Conservation (phyloP, 1,140 invertebrate genomes). For the Sminthurinus signatus region DNA sequence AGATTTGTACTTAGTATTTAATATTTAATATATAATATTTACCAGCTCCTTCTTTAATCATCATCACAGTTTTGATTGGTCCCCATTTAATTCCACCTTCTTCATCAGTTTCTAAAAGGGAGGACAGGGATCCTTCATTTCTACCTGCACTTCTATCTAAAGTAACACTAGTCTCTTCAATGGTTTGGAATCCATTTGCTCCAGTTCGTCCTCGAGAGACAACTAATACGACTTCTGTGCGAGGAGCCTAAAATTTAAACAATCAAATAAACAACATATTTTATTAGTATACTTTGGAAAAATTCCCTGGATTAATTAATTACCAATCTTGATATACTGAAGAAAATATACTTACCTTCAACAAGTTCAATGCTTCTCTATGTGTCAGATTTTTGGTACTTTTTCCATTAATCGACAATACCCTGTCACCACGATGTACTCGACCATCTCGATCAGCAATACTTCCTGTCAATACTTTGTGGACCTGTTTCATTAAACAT, state of each 20-base stretch:
- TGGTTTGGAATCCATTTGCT: conserved; percentile 38
- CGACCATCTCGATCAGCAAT: conserved; percentile 76
- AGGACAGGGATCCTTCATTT: conserved; percentile 24
- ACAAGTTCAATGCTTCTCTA: conserved; percentile 70
- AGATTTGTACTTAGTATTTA: too few species aligned
- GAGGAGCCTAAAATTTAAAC: conserved; percentile 51
- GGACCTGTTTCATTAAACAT: too few species aligned
- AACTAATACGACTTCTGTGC: conserved; percentile 61
- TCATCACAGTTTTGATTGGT: conserved; percentile 51
- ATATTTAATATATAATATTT: too few species aligned
- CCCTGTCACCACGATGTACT: conserved; percentile 76
- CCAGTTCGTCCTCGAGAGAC: conserved; percentile 49
- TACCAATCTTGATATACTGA: too few species aligned
- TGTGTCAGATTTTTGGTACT: conserved; percentile 73
- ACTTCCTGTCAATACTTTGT: conserved; percentile 75
- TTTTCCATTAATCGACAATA: conserved; percentile 82
- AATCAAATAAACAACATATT: conserved; percentile 1
- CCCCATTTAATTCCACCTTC: conserved; percentile 39
- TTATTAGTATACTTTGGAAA: too few species aligned
- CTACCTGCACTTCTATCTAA: conserved; percentile 35
- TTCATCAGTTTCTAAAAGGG: conserved; percentile 33
- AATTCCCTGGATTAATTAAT: too few species aligned
- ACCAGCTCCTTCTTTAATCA: conserved; percentile 79
- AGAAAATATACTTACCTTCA: conserved; percentile 73
- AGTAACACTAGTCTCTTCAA: conserved; percentile 37